These are phyloP conservation scores for Thamnophis sirtalis DNA, from an alignment of 2,113 vertebrate genomes.

Conservation along the genomic window DNA sequence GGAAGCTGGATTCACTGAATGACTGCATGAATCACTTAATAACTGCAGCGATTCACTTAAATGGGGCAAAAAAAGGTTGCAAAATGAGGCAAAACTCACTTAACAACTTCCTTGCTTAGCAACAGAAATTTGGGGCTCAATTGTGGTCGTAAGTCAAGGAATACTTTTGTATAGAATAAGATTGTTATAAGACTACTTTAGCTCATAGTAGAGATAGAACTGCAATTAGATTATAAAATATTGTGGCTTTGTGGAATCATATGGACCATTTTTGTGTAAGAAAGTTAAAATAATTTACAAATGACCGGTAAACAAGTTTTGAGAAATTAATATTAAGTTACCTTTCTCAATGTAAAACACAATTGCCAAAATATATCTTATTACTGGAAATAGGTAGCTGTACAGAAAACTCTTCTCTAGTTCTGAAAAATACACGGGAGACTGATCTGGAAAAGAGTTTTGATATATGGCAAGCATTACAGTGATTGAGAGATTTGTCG, in stretches of 20 bases:
- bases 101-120: no score
- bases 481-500: neutral
- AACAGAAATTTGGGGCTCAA: no score
- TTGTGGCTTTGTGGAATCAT: neutral
- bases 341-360: neutral
- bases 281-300: neutral
- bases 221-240: neutral
- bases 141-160: no score
- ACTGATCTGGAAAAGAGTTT: neutral
- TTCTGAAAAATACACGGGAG: neutral
- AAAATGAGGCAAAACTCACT: no score
- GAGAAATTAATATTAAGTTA: neutral
- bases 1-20: no score
- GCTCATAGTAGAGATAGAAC: neutral
- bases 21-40: no score
- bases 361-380: neutral
- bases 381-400: neutral
- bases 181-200: neutral
- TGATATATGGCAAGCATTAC: no score
- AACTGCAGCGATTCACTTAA: no score
- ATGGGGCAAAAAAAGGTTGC: no score
- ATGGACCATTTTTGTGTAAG: neutral
- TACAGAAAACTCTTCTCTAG: neutral
- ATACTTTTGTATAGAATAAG: neutral
- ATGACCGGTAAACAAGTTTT: neutral